Conservation (phyloP, 2,113 vertebrate species). For the Larimichthys polyactis region DNA sequence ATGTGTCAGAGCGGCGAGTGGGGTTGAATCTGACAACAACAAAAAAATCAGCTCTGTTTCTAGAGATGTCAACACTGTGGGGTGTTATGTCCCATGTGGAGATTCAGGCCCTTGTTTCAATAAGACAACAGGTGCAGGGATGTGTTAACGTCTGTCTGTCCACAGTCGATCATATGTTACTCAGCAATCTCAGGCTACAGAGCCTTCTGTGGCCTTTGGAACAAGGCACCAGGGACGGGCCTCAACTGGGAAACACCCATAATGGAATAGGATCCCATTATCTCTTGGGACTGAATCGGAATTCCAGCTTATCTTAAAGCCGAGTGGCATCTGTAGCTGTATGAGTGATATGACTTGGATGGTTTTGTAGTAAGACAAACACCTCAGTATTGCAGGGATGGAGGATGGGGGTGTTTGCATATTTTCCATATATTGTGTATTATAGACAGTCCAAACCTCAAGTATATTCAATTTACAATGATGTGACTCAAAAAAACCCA, state of each 20-base stretch:
- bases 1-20: background rate
- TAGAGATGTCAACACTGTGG: slow-evolving; percentile 31
- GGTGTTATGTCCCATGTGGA: slow-evolving; percentile 12
- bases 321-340: slow-evolving; percentile 7
- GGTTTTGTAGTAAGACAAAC: background rate
- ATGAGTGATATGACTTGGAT: background rate
- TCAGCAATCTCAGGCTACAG: background rate
- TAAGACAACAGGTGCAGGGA: slow-evolving; percentile 79
- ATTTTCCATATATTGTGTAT: background rate
- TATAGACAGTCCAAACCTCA: too few species aligned
- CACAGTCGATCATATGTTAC: background rate
- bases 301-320: slow-evolving; percentile 15
- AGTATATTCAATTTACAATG: too few species aligned
- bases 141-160: slow-evolving; percentile 53
- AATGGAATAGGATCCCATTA: slow-evolving; percentile 39
- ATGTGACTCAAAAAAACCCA: background rate
- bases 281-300: slow-evolving; percentile 15
- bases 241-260: slow-evolving; percentile 16
- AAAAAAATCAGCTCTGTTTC: slow-evolving; percentile 14
- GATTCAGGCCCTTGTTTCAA: slow-evolving; percentile 15
- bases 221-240: background rate
- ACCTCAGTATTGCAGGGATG: background rate
- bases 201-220: slow-evolving; percentile 22
- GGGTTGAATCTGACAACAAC: slow-evolving; percentile 12
- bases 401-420: background rate